Evolutionary conservation across 2,888 invertebrate genomes (phyloP), one percentile per base, ranked within the genome.

Genomic region (Sinelater perroti): DNA sequence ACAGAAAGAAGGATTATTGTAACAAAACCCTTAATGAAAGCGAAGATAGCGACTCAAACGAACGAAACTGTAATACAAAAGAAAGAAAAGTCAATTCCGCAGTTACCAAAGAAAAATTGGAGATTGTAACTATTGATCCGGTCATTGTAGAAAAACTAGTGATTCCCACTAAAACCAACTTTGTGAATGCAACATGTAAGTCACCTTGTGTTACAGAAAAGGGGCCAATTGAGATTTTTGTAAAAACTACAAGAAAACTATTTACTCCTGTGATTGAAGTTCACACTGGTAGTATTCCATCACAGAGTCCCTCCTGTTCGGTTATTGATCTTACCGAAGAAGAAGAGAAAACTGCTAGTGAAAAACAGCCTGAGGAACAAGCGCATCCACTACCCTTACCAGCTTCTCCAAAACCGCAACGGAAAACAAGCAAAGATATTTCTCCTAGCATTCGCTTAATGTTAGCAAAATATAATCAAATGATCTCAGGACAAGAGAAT

Each of bases 221-320:
- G 2, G 21, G 26, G 10, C 74, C 81, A 0, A 72, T 76, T 35
- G 90, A 88, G 72, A 84, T 91, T 0, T 89, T 91, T 63, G 89
- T 91, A 0, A 91, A 89, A 75, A 92, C 91, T 0, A 91, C 89
- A 31, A 82, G 90, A 50, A 91, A 90, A 79, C 85, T 91, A 65
- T 91, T 91, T 62, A 89, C 90, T 0, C 88, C 91, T 0, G 55
- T 75, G 20, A 70, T 66, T 33, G 72, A 30, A 36, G n/a, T 13
- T 13, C 72, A 50, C 21, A 5, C 20, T 6, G 16, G 8, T 31
- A 49, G 21, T 24, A n/a, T 16, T 24, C 28, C 14, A 13, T 5
- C 44, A 5, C 11, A 24, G 2, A 28, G 17, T 16, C 30, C 30
- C 5, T 44, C 17, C 1, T 24, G 24, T 14, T 40, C 40, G 2